Evolutionary conservation across 2,888 invertebrate species (phyloP).

Genomic region (Monochamus alternatus): DNA sequence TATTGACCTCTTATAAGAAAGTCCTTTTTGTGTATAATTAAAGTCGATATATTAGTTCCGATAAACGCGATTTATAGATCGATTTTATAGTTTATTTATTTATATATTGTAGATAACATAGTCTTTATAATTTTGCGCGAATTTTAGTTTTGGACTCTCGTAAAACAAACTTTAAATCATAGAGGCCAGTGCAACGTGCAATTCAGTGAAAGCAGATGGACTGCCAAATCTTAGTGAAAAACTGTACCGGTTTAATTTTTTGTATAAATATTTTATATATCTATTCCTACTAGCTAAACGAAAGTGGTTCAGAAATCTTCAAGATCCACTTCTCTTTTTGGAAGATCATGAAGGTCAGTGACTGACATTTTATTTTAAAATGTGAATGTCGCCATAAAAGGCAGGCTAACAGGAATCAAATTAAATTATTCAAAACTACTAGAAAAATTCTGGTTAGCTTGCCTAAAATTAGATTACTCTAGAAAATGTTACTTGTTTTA

Average conservation of each 20-base stretch:
- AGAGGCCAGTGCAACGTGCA: conserved; percentile 71
- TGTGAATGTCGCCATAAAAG: conserved; percentile 52
- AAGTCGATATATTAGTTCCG: conserved; percentile 66
- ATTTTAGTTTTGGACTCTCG: conserved; percentile 55
- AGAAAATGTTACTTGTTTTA: conserved; percentile 49
- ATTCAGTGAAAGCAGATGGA: conserved; percentile 62
- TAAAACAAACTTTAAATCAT: conserved; percentile 56
- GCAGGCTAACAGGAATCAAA: conserved; percentile 55
- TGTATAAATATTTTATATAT: conserved; percentile 61
- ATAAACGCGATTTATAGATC: conserved; percentile 65
- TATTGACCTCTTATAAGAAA: conserved; percentile 70
- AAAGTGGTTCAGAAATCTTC: conserved; percentile 41
- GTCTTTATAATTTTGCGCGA: conserved; percentile 62
- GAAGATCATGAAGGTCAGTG: conserved; percentile 61
- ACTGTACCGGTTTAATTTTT: conserved; percentile 62
- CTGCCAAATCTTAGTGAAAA: conserved; percentile 56
- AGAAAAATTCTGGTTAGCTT: conserved; percentile 56
- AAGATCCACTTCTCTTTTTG: conserved; percentile 49
- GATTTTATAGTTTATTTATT: conserved; percentile 71
- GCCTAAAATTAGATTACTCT: conserved; percentile 45
- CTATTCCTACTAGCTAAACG: conserved; percentile 44
- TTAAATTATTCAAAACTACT: conserved; percentile 37
- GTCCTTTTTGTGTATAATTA: conserved; percentile 68
- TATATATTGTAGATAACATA: conserved; percentile 71
- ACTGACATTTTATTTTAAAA: conserved; percentile 60